phyloP scores from a whole-genome alignment of 2,113 vertebrate species.

The Lagopus leucura region DNA sequence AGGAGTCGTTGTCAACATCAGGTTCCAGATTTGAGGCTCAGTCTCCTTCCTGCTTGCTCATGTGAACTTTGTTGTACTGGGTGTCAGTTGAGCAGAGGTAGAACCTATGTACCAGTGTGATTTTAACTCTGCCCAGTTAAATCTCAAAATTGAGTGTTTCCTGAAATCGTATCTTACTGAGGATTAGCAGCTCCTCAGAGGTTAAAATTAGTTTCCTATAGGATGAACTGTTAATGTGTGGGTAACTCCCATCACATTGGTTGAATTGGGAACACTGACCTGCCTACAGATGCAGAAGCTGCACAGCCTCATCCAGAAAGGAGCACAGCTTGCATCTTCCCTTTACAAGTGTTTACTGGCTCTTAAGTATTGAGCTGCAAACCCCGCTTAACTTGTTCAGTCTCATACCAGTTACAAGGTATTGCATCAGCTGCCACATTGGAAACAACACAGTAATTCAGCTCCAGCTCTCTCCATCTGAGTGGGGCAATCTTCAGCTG shows the following conservation, averaged over 20 bases:
- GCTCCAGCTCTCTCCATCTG: background rate
- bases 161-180: background rate
- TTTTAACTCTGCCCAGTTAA: background rate
- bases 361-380: background rate
- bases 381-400: background rate
- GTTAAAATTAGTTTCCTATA: background rate
- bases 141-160: fast-evolving
- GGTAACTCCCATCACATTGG: background rate
- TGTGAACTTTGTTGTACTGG: fast-evolving
- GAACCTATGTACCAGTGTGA: background rate
- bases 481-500: conserved; percentile 1
- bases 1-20: background rate
- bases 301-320: fast-evolving
- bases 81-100: fast-evolving
- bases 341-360: background rate
- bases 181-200: background rate
- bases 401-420: background rate
- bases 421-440: conserved; percentile 55
- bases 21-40: background rate
- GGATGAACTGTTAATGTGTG: background rate
- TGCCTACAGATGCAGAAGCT: fast-evolving
- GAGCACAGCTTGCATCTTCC: background rate
- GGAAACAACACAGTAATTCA: background rate
- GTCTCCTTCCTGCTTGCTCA: background rate
- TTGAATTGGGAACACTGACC: fast-evolving